These are phyloP conservation scores for Celastrina argiolus DNA, from an alignment of 2,888 invertebrate genomes.

Conservation along the genomic window DNA sequence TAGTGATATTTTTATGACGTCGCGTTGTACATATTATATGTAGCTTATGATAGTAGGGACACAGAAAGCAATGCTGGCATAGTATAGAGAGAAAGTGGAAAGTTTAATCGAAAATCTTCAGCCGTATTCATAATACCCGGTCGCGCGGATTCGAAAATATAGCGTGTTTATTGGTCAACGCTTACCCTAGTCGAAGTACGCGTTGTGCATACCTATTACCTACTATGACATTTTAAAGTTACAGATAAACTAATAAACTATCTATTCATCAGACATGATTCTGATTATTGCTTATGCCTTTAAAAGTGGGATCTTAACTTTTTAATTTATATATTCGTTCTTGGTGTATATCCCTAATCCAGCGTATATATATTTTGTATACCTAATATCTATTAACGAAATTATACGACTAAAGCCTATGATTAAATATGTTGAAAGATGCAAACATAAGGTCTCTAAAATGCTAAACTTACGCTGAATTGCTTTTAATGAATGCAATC, in stretches of 20 bases:
- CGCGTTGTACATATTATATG: slow-evolving; percentile 38
- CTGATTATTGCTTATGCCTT: background rate
- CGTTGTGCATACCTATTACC: no score
- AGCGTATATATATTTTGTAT: background rate
- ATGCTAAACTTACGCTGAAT: background rate
- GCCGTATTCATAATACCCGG: no score
- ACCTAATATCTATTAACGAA: background rate
- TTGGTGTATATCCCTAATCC: background rate
- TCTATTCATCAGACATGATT: background rate
- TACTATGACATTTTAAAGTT: no score
- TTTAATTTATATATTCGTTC: background rate
- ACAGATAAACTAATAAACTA: no score
- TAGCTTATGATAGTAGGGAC: slow-evolving; percentile 44
- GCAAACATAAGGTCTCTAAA: background rate
- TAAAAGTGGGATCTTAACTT: background rate
- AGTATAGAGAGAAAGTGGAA: background rate
- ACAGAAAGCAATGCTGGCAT: slow-evolving; percentile 35
- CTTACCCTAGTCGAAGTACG: no score
- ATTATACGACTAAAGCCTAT: background rate
- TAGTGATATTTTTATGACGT: background rate
- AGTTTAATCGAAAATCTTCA: background rate
- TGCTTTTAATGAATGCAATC: background rate
- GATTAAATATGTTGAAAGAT: background rate
- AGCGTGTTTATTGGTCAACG: no score
- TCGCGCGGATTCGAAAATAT: no score